Evolutionary conservation across 2,888 invertebrate species (phyloP), one percentile per base, ranked within the genome.

Genomic region (Villa cingulata): DNA sequence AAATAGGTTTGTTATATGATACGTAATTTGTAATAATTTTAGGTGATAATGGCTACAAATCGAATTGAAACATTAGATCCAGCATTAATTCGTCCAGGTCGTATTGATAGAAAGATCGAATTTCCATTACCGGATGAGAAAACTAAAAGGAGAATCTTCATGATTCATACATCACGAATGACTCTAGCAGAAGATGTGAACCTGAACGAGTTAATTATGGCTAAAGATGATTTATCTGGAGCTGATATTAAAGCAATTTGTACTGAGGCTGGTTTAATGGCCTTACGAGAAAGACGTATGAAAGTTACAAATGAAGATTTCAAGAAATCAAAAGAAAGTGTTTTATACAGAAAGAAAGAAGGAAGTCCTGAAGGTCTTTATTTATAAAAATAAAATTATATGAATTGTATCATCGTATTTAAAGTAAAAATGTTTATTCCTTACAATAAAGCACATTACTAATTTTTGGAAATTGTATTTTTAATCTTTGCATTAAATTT

Each of bases 281-380:
- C 98, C 5, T 72, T 98, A 43, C 76, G 98, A 53, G 98, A 98
- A 69, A 80, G 98, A 46, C 81, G 98, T 58, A 99, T 99, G 98
- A 97, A 96, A 71, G 98, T 98, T 32, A 98, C 94, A 52, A 96
- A 95, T 72, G 97, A 98, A 70, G 98, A 99, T 71, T 98, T 99
- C 69, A 90, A 91, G 68, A 98, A 99, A 68, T 95, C 97, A 0
- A 98, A 98, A 70, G 98, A 99, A 68, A 98, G 94, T 71, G 97
- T 99, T 27, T 75, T 99, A 43, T 98, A 98, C 66, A 81, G 97
- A 51, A 98, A 98, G 76, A 97, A 98, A 66, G 98, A 98, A 73
- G 97, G 97, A 55, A 96, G 96, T 41, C 98, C 98, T 2, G 98
- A 99, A 73, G 97, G 97, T 56, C 80, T 98, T 48, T 98, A 98